A percentile compares a stretch with the other conserved stretches of the same genome.
Evolutionary conservation across 2,797 vertebrate species (phyloP).

Genomic region (Melanogrammus aeglefinus): DNA sequence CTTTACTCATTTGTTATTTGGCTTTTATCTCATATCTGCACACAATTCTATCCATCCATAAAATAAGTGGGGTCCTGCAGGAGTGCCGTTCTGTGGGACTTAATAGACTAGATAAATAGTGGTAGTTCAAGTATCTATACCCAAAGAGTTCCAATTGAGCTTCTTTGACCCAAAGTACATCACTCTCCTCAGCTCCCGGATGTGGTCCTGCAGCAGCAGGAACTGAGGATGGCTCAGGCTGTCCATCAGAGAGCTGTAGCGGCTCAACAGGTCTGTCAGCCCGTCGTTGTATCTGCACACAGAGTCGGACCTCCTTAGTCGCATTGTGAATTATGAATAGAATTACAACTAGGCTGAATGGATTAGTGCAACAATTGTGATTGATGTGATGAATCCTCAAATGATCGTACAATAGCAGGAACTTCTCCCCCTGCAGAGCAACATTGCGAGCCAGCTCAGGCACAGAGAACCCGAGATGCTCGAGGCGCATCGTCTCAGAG

Average conservation of each 20-base stretch:
- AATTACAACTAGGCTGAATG: neutral
- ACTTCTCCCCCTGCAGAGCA: constrained; percentile 81
- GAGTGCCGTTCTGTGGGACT: neutral
- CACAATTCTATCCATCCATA: neutral
- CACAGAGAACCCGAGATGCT: constrained; percentile 75
- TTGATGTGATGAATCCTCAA: constrained; percentile 58
- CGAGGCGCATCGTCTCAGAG: constrained; percentile 81
- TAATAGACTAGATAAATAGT: neutral
- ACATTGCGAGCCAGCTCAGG: constrained; percentile 76
- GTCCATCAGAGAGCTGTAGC: constrained; percentile 73
- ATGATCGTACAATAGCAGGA: constrained; percentile 43
- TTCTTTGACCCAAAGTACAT: constrained; percentile 78
- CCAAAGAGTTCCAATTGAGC: constrained; percentile 86
- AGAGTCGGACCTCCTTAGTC: neutral
- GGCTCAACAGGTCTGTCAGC: constrained; percentile 74
- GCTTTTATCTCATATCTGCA: neutral
- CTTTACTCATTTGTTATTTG: neutral
- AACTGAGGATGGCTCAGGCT: constrained; percentile 77
- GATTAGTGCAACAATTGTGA: neutral
- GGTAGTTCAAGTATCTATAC: constrained; percentile 61
- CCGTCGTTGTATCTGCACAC: constrained; percentile 73
- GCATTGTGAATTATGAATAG: neutral
- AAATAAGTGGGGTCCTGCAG: neutral
- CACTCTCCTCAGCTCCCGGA: constrained; percentile 70
- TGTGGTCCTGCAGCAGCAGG: constrained; percentile 73